Evolutionary conservation across 2,797 vertebrate genomes (phyloP).

Genomic region (Calcarius lapponicus): DNA sequence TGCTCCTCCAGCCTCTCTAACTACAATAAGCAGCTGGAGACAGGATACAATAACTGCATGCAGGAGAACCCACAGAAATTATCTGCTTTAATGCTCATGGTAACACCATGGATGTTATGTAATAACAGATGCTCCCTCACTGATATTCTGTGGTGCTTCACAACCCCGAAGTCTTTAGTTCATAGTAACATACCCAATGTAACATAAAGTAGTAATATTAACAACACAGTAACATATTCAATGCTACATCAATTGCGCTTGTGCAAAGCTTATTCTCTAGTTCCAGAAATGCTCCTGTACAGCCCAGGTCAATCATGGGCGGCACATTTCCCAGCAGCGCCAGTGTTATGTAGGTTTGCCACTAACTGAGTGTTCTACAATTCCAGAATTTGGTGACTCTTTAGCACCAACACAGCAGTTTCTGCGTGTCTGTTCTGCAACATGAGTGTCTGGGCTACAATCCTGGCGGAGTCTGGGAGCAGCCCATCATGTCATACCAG

Average conservation of each 20-base stretch:
- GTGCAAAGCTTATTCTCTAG: not conserved
- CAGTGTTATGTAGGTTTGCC: not conserved
- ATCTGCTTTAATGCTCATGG: not conserved
- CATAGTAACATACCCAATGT: not conserved
- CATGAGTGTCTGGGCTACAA: accelerated
- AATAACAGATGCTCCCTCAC: not conserved
- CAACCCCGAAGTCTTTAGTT: not conserved
- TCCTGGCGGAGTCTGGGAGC: not conserved
- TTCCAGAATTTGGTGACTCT: not conserved
- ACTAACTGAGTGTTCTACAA: accelerated
- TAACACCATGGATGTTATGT: not conserved
- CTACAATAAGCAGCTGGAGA: not conserved
- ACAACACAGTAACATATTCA: not conserved
- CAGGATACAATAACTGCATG: not conserved
- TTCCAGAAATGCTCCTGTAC: not conserved
- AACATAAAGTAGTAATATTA: not conserved
- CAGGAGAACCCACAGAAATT: not conserved
- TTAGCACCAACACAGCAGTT: not conserved
- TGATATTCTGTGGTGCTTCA: not conserved
- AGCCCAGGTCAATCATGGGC: not conserved
- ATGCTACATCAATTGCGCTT: not conserved
- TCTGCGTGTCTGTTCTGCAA: not conserved
- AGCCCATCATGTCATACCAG: not conserved
- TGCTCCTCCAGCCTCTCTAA: not conserved
- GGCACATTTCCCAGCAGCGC: not conserved